A percentile compares a stretch with the other conserved stretches of the same genome.
These are phyloP conservation scores for Arctopsyche grandis DNA, from an alignment of 1,140 invertebrate species.

Conservation along the genomic window DNA sequence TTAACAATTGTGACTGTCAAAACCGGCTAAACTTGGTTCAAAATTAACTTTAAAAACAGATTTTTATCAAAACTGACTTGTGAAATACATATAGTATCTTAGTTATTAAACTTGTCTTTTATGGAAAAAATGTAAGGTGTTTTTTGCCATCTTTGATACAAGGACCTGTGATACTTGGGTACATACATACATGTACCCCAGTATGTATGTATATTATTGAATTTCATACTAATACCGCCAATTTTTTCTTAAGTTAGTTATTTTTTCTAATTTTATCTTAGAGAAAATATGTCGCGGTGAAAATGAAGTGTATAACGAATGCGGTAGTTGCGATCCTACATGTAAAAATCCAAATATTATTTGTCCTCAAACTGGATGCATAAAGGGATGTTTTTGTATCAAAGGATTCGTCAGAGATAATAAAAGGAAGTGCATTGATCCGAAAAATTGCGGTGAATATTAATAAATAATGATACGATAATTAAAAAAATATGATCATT, in stretches of 20 bases:
- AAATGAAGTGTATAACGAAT: constrained; percentile 23
- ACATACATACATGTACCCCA: not conserved
- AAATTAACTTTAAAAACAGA: too few species aligned
- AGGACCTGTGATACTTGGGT: too few species aligned
- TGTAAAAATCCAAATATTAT: constrained; percentile 2
- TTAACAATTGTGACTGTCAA: too few species aligned
- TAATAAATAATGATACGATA: too few species aligned
- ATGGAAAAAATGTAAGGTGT: too few species aligned
- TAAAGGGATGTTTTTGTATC: constrained; percentile 37
- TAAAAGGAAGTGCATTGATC: not conserved
- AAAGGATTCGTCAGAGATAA: constrained; percentile 22
- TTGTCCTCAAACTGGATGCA: not conserved
- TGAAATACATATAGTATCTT: too few species aligned
- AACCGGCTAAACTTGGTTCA: too few species aligned
- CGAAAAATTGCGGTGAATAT: too few species aligned
- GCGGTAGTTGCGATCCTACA: constrained; percentile 29
- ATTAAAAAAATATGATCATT: too few species aligned
- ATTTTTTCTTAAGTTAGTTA: not conserved
- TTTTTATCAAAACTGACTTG: too few species aligned
- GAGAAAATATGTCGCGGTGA: not conserved
- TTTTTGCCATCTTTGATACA: too few species aligned
- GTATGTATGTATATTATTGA: not conserved
- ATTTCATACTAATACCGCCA: not conserved
- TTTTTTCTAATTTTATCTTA: not conserved
- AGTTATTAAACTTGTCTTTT: too few species aligned